Base-by-base conservation (phyloP, 2,888 invertebrate species). In the Tetrapedia diversipes region DNA sequence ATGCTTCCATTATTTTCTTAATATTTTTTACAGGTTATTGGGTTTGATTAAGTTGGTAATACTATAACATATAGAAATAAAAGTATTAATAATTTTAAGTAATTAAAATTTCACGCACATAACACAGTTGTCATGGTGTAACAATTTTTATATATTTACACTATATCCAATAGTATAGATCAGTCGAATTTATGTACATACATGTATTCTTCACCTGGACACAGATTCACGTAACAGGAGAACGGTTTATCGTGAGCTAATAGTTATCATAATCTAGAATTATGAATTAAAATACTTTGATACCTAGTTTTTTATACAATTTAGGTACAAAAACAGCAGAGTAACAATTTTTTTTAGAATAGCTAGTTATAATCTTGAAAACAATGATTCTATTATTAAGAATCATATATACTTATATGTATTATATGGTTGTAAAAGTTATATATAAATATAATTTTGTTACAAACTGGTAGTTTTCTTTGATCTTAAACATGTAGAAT, bases 381-480 rank as follows among this genome's bases (percentile, higher is more conserved):
- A 51, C 51, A 65, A 59, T 66, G 43, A 69, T 63, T 66, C 27
- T 76, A 49, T 73, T 70, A 49, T 70, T 41, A 53, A 64, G 65
- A 59, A 70, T 71, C 22, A 47, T 53, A 39, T 57, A 60, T 43
- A 64, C 32, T 19, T 57, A 57, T 29, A 51, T 59, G 47, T 60
- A 79, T 68, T 51, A 32, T 79, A 79, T 45, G 45, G 51, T 73
- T 77, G 68, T 77, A 73, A 63, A 77, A 77, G 70, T 70, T 27
- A 66, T 78, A 68, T 72, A 61, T 60, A 79, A 79, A 79, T 78
- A 78, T 70, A 79, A 45, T 70, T 73, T 78, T 79, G 54, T 74
- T 79, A 78, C 43, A 66, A 67, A 67, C 19, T 59, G 22, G 11
- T 41, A 47, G 14, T 53, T 60, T 11, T 53, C 32, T 6, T 54